Evolutionary conservation across 2,113 vertebrate species (phyloP), one percentile per base, ranked within the genome.

Genomic region (Lagopus leucura): DNA sequence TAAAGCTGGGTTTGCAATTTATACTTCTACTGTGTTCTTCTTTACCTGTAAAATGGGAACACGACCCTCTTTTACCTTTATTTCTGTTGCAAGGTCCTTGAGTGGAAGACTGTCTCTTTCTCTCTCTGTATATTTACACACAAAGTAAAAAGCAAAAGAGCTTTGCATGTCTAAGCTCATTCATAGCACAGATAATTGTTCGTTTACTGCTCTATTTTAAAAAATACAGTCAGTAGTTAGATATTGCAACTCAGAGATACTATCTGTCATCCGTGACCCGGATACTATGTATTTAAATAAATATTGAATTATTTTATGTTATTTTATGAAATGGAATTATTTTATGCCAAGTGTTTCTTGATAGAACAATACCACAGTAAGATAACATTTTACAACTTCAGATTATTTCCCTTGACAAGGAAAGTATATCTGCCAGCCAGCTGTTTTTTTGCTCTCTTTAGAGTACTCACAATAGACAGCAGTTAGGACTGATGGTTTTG

Each of bases 301-400:
- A 72, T 13, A 69, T 4, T 22, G 38, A 76, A 82, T 79, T 82
- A 65, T 79, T 69, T 38, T 38, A 38, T 38, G 36, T 38, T 38
- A 38, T 38, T 38, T 38, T 38, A 38, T 38, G 36, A 38, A 38
- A 91, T 22, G 0, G 13, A 57, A 79, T 82, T 80, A 72, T 82
- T 79, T 70, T n/a, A 43, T 32, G 25, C 58, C n/a, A 57, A 38
- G 40, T 65, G 48, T 82, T 85, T 85, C 71, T 89, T 38, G 24
- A 52, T 75, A 92, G 91, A 91, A 92, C 43, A 92, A 92, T 72
- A 42, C 48, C 58, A 89, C 66, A 73, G 74, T 63, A 61, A 86
- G 85, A 94, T 89, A 95, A 94, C 40, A 36, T 65, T 89, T 61
- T 85, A 71, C 78, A 89, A 91, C 89, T 87, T 85, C 78, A 79